Base-by-base conservation (phyloP, 1,140 invertebrate species). In the Druon quercuslanigerum region DNA sequence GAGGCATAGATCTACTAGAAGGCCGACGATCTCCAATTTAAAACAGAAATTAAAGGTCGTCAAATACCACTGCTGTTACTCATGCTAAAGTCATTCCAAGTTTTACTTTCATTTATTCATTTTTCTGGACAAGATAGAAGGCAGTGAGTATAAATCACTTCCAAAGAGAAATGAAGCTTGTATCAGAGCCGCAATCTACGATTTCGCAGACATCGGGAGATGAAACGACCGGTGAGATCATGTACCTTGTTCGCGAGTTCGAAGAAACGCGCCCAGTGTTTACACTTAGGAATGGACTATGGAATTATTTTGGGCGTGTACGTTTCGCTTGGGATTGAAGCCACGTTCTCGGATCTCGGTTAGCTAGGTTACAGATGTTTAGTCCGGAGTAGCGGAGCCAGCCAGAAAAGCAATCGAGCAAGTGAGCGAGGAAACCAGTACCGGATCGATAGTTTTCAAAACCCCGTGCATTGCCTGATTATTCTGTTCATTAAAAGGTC, bases 281-380 rank as follows among this genome's bases (percentile, higher is more conserved):
- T 73, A 77, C 75, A 77, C 46, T 73, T 40, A 14, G 20, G 16
- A 70, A 56, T 19, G 25, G 50, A n/a, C 52, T n/a, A 60, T 57
- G 57, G 66, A 77, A 78, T 78, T 78, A 78, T 78, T 75, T 78
- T 75, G 52, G 51, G 76, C 72, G 14, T 16, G 7, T 25, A 17
- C 52, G 51, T 54, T n/a, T 54, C 20, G 51, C 33, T 20, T 17
- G 73, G 75, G 72, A 81, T 81, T 74, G 82, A 83, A 82, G 81
- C 73, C 75, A 75, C 71, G 77, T 82, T 82, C 79, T 83, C 76
- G 79, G 73, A 83, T 83, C 78, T 83, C 82, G 82, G 79, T 79
- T 82, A 77, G 82, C 80, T 79, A 82, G 82, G 82, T 84, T 84
- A 80, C 79, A 81, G 79, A 82, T 82, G 82, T 80, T 82, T 71